Conservation (phyloP, 2,113 vertebrate genomes). For the Cisticola juncidis region DNA sequence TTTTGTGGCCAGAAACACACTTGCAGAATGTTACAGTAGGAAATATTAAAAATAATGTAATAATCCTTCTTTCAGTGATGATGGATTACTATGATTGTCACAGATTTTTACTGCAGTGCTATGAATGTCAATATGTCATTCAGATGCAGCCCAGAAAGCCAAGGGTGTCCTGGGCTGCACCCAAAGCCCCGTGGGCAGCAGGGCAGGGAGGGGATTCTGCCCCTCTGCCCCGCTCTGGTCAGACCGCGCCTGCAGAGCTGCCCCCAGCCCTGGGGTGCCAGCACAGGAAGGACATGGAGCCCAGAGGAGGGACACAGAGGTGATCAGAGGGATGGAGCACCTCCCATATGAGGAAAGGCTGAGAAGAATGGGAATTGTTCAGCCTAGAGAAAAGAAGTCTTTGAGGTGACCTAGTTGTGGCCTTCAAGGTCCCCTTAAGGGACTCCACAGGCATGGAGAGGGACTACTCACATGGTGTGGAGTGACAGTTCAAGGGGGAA, state of each 20-base stretch:
- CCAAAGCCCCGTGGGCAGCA: neutral
- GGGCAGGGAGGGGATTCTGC: neutral
- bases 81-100: neutral
- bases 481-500: neutral
- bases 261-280: neutral
- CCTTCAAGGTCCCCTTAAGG: neutral
- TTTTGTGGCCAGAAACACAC: neutral
- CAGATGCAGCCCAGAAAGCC: neutral
- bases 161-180: neutral
- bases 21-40: neutral
- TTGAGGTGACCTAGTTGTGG: too few relatives aligned
- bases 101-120: neutral
- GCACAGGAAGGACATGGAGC: neutral
- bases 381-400: neutral
- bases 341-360: neutral
- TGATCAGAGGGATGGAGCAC: neutral
- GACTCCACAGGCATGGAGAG: neutral
- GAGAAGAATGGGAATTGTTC: neutral
- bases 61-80: neutral
- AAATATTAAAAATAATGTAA: neutral
- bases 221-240: neutral
- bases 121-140: neutral
- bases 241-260: neutral
- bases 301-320: neutral
- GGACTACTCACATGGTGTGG: accelerated